Base-by-base conservation (phyloP, 1,140 invertebrate genomes). In the Calephelis virginiensis region DNA sequence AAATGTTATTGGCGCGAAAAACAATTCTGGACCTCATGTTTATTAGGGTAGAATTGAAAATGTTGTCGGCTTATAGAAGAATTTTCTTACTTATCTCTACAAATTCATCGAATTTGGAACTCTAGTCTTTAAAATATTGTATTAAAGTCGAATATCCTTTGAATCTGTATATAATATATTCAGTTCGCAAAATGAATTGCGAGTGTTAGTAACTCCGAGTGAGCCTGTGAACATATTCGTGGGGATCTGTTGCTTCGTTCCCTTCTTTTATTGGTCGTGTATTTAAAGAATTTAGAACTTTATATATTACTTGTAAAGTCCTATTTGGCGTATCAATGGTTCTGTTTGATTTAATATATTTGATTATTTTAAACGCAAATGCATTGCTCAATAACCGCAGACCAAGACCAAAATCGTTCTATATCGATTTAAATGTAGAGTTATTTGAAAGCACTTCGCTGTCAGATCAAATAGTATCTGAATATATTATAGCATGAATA, bases 111-210 rank as follows among this genome's bases (percentile, higher is more conserved):
- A 61, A 53, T 66, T 76, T 69, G 66, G 76, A 84, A 76, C 80
- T 72, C 59, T 81, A 68, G 67, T 45, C 72, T 74, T 79, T 88
- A 86, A 73, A 62, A 49, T 28, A 28, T 43, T 38, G 49, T n/a
- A 38, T 69, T 80, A 85, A 78, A 74, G 85, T 80, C 63, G 70
- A 71, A 77, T 86, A 78, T 85, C 73, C 74, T 71, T 73, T 80
- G 78, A 66, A 61, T 45, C 14, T 56, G n/a, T n/a, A n/a, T 64
- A 70, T 87, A 90, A 90, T 90, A 85, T 90, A 90, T 89, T 90
- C 88, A 86, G 85, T 89, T 85, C 85, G 79, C 81, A 88, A 89
- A 90, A 90, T 90, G 85, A 90, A 90, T 90, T 89, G 86, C 83
- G 86, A 88, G 84, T 84, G 87, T 89, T 89, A 90, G 85, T 89